Percentiles rank a stretch among this genome's conserved stretches.
Conservation (phyloP, 2,888 invertebrate genomes). For the Pachycephus smyrnensis region DNA sequence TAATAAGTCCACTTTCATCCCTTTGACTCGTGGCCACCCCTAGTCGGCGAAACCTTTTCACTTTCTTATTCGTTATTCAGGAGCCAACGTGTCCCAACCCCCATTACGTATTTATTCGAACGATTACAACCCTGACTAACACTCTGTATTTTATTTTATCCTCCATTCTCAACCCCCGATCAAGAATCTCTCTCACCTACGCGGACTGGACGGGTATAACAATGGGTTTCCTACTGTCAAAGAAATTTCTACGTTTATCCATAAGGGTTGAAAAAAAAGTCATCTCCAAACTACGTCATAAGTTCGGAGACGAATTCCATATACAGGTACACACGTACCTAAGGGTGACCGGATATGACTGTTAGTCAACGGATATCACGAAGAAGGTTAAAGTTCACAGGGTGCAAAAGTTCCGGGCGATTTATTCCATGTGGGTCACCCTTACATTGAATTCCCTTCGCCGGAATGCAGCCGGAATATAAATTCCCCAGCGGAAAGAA, state of each 20-base stretch:
- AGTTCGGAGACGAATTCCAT: too few relatives aligned
- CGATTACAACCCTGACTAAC: neutral
- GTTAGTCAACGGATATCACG: neutral
- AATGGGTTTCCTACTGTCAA: neutral
- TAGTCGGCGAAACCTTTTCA: neutral
- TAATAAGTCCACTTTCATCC: neutral
- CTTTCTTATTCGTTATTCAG: slow-evolving; percentile 3
- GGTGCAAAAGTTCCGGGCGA: neutral
- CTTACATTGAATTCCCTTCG: neutral
- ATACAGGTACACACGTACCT: too few relatives aligned
- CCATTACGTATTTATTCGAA: neutral
- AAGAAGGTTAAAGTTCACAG: neutral
- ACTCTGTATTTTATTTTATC: neutral
- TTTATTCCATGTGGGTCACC: slow-evolving; percentile 1
- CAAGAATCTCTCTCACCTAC: neutral
- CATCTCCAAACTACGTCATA: neutral
- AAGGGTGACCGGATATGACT: neutral
- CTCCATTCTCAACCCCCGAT: neutral
- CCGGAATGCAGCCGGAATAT: slow-evolving; percentile 10
- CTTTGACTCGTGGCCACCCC: neutral
- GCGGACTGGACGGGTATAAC: neutral
- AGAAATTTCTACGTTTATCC: neutral
- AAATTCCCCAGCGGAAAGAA: neutral
- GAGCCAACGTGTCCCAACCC: neutral
- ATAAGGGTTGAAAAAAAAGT: neutral